Conservation (phyloP, 2,888 invertebrate genomes). For the Slavum lentiscoides region DNA sequence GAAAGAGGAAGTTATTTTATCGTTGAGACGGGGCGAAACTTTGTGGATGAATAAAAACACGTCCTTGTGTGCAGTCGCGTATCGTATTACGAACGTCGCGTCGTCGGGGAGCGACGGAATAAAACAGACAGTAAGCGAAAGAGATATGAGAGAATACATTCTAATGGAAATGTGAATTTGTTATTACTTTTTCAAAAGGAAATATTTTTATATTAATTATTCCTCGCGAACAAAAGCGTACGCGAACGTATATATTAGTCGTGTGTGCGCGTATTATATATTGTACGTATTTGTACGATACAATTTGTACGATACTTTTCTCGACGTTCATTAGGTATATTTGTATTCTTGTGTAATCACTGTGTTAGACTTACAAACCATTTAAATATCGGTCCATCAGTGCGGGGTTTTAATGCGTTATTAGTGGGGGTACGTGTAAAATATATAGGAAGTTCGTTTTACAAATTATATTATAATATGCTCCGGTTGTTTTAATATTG, state of each 20-base stretch:
- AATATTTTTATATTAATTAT: constrained; percentile 2
- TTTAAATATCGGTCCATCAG: no score
- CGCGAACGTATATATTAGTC: no score
- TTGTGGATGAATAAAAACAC: constrained; percentile 20
- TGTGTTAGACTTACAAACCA: no score
- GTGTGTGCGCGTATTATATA: not conserved
- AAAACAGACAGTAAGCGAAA: constrained; percentile 7
- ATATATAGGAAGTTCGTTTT: no score
- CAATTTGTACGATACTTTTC: not conserved
- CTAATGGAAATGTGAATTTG: constrained; percentile 13
- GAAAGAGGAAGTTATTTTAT: constrained; percentile 19
- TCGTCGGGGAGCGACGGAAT: constrained; percentile 8
- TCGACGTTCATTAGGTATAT: not conserved
- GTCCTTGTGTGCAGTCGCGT: not conserved
- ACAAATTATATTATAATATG: no score
- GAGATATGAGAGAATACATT: not conserved
- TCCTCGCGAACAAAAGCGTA: not conserved
- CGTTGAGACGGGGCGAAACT: constrained; percentile 14
- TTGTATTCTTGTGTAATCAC: not conserved
- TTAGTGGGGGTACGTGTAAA: no score
- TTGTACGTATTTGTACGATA: not conserved
- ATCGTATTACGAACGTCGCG: not conserved
- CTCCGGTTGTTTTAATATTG: no score
- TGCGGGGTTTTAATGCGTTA: no score
- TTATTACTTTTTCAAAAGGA: not conserved